Conservation (phyloP, 2,113 vertebrate species). For the Eupsittula cactorum region DNA sequence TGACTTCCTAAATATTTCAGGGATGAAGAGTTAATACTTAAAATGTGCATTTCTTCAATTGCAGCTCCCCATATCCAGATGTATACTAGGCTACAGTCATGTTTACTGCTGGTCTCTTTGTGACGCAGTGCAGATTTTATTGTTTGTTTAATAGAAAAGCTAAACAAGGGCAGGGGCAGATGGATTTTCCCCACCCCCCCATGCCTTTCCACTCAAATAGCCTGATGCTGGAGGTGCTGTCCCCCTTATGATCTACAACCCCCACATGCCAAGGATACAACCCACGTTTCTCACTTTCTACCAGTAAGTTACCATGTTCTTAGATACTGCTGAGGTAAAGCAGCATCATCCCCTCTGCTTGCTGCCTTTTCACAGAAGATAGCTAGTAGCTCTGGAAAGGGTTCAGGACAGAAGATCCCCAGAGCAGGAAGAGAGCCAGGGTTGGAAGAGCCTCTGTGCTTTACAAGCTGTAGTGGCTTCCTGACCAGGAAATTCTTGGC, state of each 20-base stretch:
- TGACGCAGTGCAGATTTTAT: not conserved
- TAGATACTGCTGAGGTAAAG: not conserved
- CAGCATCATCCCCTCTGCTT: not conserved
- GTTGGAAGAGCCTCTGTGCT: not conserved
- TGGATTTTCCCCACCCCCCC: not conserved
- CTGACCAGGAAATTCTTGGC: not conserved
- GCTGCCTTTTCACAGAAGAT: not conserved
- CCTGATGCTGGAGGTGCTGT: not conserved
- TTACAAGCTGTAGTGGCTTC: not conserved
- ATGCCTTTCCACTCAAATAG: fast-evolving
- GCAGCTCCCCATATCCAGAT: not conserved
- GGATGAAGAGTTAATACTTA: not conserved
- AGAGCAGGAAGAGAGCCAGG: not conserved
- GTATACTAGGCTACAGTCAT: not conserved
- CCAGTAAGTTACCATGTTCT: not conserved
- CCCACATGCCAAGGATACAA: not conserved
- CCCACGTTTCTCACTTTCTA: fast-evolving
- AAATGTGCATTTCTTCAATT: not conserved
- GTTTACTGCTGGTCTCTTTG: not conserved
- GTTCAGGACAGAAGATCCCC: not conserved
- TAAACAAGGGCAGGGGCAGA: not conserved
- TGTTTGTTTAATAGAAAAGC: not conserved
- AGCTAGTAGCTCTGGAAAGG: not conserved
- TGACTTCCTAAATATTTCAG: not conserved
- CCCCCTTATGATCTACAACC: not conserved